These are phyloP conservation scores for Thymelicus acteon DNA, from an alignment of 2,888 invertebrate genomes.

Conservation along the genomic window DNA sequence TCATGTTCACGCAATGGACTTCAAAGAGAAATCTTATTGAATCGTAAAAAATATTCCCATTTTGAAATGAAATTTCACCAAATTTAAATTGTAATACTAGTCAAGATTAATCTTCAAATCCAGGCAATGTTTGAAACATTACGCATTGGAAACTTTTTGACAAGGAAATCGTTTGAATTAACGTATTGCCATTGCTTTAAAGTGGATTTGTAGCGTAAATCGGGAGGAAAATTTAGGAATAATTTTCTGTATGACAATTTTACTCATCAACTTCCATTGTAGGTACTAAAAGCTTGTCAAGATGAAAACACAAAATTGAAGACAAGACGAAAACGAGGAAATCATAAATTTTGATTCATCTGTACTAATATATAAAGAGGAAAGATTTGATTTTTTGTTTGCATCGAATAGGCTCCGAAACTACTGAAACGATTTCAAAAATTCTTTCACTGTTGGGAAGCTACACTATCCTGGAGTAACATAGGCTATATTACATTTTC, in stretches of 20 bases:
- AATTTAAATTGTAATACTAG: slow-evolving; percentile 64
- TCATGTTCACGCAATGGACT: slow-evolving; percentile 44
- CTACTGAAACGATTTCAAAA: too few species aligned
- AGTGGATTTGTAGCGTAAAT: not conserved
- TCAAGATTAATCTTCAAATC: slow-evolving; percentile 66
- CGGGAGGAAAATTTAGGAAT: slow-evolving; percentile 14
- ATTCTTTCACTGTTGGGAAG: too few species aligned
- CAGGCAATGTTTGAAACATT: slow-evolving; percentile 47
- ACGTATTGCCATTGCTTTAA: slow-evolving; percentile 49
- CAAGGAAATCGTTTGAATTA: slow-evolving; percentile 68
- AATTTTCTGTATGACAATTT: slow-evolving; percentile 10
- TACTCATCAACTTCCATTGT: slow-evolving; percentile 16
- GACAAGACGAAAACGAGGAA: too few species aligned
- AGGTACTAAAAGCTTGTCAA: slow-evolving; percentile 7
- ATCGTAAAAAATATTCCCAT: slow-evolving; percentile 45
- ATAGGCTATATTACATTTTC: too few species aligned
- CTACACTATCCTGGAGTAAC: too few species aligned
- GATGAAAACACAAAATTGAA: not conserved
- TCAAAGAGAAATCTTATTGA: slow-evolving; percentile 46
- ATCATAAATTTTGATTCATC: too few species aligned
- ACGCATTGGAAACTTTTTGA: slow-evolving; percentile 67
- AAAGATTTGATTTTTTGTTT: too few species aligned
- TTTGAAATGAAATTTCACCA: slow-evolving; percentile 58
- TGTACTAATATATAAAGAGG: too few species aligned
- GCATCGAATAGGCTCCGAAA: too few species aligned